phyloP scores from a whole-genome alignment of 2,888 invertebrate genomes.

The Eupithecia exiguata region DNA sequence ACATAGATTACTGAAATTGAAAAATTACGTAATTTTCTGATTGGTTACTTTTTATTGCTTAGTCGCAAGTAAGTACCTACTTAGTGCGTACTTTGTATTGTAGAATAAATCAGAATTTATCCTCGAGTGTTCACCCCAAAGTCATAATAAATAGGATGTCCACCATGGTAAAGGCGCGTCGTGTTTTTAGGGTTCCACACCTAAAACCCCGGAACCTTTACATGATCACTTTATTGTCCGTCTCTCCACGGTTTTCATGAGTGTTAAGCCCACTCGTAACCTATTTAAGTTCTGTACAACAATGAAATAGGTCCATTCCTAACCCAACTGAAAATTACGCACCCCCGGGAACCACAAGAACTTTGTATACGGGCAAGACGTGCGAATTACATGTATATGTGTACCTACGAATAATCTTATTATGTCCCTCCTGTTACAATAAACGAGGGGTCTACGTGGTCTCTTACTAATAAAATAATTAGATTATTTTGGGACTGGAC shows the following conservation, averaged over 20 bases:
- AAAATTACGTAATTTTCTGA: no score
- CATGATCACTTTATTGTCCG: conserved; percentile 8
- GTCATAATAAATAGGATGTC: background rate
- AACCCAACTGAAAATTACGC: conserved; percentile 31
- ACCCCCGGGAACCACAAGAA: conserved; percentile 32
- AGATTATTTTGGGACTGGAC: conserved; percentile 47
- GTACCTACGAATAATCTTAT: conserved; percentile 42
- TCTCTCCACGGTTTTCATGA: conserved; percentile 6
- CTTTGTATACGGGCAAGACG: conserved; percentile 44
- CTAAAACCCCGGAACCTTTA: background rate
- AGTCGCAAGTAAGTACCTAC: no score
- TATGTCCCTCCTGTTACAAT: conserved; percentile 45
- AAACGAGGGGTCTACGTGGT: conserved; percentile 46
- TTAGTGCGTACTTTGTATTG: background rate
- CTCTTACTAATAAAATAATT: conserved; percentile 64
- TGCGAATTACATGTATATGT: conserved; percentile 45
- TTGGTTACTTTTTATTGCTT: no score
- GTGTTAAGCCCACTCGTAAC: conserved; percentile 4
- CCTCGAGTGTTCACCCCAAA: background rate
- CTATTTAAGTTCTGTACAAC: conserved; percentile 13
- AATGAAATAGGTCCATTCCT: conserved; percentile 17
- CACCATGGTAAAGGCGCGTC: background rate
- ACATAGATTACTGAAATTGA: no score
- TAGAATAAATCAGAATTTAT: background rate
- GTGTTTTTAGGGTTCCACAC: background rate